Conservation (phyloP, 2,888 invertebrate species). For the Macropis europaea region DNA sequence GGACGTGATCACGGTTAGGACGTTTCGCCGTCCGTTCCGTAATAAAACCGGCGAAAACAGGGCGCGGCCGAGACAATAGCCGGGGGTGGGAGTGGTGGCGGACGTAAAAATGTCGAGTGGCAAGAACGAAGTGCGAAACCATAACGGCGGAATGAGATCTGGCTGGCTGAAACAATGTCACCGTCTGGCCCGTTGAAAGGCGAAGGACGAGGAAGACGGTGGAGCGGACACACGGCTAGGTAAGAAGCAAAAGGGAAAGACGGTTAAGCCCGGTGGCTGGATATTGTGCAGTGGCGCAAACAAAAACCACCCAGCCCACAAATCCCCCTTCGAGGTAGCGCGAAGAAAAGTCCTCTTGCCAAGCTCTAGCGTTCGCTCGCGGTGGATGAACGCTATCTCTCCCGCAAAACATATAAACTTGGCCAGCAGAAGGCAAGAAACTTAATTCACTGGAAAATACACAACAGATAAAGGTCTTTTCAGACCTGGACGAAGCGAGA, state of each 20-base stretch:
- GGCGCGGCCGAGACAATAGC: constrained; percentile 21
- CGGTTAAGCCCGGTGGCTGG: constrained; percentile 62
- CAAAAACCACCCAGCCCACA: constrained; percentile 66
- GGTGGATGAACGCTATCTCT: constrained; percentile 64
- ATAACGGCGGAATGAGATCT: constrained; percentile 52
- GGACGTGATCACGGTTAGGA: not conserved
- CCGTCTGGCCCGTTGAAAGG: constrained; percentile 37
- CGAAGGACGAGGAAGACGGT: constrained; percentile 18
- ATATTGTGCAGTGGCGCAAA: constrained; percentile 71
- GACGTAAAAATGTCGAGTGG: constrained; percentile 55
- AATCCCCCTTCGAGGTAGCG: constrained; percentile 30
- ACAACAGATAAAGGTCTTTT: constrained; percentile 70
- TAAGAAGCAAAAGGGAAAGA: constrained; percentile 9
- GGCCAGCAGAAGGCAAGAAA: constrained; percentile 72
- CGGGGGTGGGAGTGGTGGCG: not conserved
- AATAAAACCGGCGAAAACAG: constrained; percentile 27
- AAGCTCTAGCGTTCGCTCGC: constrained; percentile 42
- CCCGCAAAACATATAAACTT: constrained; percentile 73
- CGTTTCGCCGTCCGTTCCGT: constrained; percentile 47
- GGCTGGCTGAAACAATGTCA: constrained; percentile 45
- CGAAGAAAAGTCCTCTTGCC: constrained; percentile 44
- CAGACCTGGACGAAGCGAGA: constrained; percentile 29
- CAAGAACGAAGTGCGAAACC: constrained; percentile 52
- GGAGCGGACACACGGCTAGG: not conserved
- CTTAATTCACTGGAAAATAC: constrained; percentile 75